phyloP scores from a whole-genome alignment of 2,113 vertebrate species.

The Ageneiosus marmoratus region DNA sequence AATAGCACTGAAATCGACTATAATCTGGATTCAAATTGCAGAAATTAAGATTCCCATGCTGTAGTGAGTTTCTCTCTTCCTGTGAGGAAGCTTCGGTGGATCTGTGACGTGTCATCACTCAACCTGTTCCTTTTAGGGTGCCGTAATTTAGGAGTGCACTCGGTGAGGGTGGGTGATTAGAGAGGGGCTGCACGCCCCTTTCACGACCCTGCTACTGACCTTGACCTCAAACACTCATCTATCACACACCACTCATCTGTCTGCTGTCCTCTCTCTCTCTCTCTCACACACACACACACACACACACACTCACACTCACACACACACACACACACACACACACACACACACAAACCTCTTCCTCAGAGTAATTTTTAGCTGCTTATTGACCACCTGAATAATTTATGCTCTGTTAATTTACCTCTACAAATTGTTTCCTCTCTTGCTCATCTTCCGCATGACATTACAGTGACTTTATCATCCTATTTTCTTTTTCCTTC shows the following conservation, averaged over 20 bases:
- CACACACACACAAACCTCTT: slow-evolving; percentile 19
- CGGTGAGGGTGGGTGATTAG: slow-evolving; percentile 32
- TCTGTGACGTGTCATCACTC: slow-evolving; percentile 18
- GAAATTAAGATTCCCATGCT: neutral
- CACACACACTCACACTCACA: slow-evolving; percentile 36
- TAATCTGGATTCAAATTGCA: neutral
- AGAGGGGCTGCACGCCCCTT: slow-evolving; percentile 26
- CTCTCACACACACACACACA: slow-evolving; percentile 13
- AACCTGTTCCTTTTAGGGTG: neutral
- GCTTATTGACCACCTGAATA: slow-evolving; percentile 45
- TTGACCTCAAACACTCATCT: slow-evolving; percentile 55
- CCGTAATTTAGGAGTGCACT: slow-evolving; percentile 42
- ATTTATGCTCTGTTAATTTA: slow-evolving; percentile 53
- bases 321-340: slow-evolving; percentile 16
- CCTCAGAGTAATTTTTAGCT: slow-evolving; percentile 35
- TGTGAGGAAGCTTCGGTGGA: neutral
- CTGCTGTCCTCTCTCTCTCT: slow-evolving; percentile 19
- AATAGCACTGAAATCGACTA: neutral
- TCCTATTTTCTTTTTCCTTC: neutral
- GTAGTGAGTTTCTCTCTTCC: neutral
- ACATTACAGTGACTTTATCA: slow-evolving; percentile 19
- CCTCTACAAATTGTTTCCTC: slow-evolving; percentile 51
- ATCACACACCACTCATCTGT: slow-evolving; percentile 37
- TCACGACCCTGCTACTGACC: slow-evolving; percentile 47
- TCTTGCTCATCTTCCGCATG: slow-evolving; percentile 40